A percentile compares a stretch with the other conserved stretches of the same genome.
phyloP scores from a whole-genome alignment of 2,113 vertebrate species.

The Rhipidura dahli region DNA sequence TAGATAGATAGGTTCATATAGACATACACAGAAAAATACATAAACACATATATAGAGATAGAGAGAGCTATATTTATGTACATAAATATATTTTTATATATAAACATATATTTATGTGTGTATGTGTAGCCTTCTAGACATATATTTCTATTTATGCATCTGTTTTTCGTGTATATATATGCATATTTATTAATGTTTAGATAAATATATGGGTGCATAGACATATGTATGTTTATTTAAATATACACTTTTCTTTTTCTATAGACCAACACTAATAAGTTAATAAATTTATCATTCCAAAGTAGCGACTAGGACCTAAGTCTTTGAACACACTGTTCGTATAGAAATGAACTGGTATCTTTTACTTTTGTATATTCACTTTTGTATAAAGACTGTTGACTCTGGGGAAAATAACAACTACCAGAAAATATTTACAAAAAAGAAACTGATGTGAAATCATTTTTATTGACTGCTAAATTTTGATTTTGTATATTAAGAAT shows the following conservation, averaged over 20 bases:
- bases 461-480: background rate
- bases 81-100: background rate
- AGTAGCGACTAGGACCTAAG: background rate
- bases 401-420: background rate
- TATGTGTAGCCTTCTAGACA: no score
- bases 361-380: background rate
- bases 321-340: background rate
- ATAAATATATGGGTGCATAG: no score
- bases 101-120: rapidly evolving
- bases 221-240: background rate
- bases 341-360: rapidly evolving
- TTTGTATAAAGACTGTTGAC: background rate
- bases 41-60: background rate
- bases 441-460: background rate
- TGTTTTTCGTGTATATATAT: background rate
- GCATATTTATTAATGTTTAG: background rate
- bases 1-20: background rate
- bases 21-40: background rate
- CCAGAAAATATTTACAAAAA: background rate
- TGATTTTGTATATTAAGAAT: background rate
- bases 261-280: background rate
- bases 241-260: background rate
- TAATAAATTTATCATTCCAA: background rate
- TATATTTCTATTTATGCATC: background rate
- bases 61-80: background rate